Percentiles rank a stretch among this genome's conserved stretches.
Conservation (phyloP, 1,140 invertebrate species). For the Drosophila insularis region DNA sequence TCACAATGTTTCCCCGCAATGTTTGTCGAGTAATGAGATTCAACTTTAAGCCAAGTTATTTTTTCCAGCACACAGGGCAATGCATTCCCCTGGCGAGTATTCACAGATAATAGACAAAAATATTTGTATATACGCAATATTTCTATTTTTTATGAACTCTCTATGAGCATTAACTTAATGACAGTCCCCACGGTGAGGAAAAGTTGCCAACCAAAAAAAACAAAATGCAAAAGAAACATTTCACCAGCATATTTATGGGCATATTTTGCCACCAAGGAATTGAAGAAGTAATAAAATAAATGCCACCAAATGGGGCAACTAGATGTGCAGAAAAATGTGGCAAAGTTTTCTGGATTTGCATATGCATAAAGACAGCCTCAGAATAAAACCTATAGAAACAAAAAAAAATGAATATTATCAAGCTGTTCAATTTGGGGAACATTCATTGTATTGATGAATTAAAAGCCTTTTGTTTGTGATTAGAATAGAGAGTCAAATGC, state of each 20-base stretch:
- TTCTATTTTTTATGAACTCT: conserved; percentile 26
- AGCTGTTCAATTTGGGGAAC: too few species aligned
- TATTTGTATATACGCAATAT: conserved; percentile 23
- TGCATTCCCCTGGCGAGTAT: conserved; percentile 28
- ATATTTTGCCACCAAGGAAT: conserved; percentile 16
- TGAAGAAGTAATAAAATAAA: conserved; percentile 27
- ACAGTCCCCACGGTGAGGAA: conserved; percentile 14
- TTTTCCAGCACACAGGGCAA: background rate
- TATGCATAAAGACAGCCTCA: background rate
- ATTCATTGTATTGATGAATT: conserved; percentile 42
- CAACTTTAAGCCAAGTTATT: background rate
- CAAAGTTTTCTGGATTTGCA: conserved; percentile 16
- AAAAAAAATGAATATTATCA: background rate
- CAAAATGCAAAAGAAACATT: conserved; percentile 28
- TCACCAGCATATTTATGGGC: conserved; percentile 34
- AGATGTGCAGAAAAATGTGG: background rate
- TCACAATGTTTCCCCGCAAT: background rate
- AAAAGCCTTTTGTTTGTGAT: conserved; percentile 46
- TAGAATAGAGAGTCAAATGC: conserved; percentile 22
- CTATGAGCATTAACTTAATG: conserved; percentile 47
- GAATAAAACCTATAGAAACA: too few species aligned
- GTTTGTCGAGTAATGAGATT: background rate
- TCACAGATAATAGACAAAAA: conserved; percentile 3
- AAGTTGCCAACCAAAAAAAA: conserved; percentile 9
- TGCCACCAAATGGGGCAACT: background rate